A percentile compares a stretch with the other conserved stretches of the same genome.
phyloP scores from a whole-genome alignment of 2,113 vertebrate species.

The Eublepharis macularius region DNA sequence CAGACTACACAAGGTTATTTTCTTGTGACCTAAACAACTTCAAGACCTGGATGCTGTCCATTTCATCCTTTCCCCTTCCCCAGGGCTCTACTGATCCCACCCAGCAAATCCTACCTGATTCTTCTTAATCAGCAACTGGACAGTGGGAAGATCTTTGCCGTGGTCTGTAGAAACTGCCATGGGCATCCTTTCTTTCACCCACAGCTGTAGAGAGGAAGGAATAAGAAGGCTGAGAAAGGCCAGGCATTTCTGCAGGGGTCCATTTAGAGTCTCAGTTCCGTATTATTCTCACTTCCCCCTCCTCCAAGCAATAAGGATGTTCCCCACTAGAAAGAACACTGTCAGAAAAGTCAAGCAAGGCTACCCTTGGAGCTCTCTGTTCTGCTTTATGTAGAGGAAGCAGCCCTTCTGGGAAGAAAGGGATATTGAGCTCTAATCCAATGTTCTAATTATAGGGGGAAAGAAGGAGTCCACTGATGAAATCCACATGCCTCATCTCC shows the following conservation, averaged over 20 bases:
- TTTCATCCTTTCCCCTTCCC: neutral
- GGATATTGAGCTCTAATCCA: no score
- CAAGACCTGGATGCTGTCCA: neutral
- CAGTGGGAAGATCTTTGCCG: constrained; percentile 90
- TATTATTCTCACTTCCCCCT: no score
- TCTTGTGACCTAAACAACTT: neutral
- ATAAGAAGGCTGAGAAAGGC: neutral
- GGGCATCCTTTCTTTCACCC: constrained; percentile 90
- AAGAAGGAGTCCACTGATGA: no score
- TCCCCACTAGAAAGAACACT: no score
- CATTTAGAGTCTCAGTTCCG: neutral
- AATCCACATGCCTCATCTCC: no score
- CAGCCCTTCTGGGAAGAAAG: no score
- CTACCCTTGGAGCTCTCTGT: no score
- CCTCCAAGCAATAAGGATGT: no score
- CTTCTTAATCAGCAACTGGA: constrained; percentile 93
- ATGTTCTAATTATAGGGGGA: no score
- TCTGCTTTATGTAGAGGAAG: no score
- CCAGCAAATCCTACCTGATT: constrained; percentile 80
- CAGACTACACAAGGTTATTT: neutral
- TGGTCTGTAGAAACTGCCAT: constrained; percentile 89
- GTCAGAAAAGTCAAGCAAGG: no score
- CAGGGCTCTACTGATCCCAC: neutral
- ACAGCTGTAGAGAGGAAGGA: constrained; percentile 73
- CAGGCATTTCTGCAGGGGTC: neutral